phyloP scores from a whole-genome alignment of 2,888 invertebrate genomes.

The Melipona beecheii region DNA sequence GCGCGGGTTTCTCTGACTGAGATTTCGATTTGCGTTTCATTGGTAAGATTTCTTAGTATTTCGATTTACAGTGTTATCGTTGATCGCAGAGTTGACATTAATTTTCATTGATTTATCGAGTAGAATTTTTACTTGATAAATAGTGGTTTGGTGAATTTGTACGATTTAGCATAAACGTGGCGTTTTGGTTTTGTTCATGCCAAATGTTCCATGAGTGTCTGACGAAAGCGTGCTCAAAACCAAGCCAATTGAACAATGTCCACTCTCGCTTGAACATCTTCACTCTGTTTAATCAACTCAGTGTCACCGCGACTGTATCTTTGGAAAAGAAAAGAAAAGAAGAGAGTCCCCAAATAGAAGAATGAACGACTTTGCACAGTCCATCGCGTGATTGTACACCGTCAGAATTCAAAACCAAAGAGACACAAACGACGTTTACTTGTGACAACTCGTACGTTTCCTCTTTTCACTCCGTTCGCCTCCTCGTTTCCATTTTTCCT shows the following conservation, averaged over 20 bases:
- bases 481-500: neutral
- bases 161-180: neutral
- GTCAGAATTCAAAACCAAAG: slow-evolving; percentile 29
- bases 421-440: slow-evolving; percentile 40
- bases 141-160: neutral
- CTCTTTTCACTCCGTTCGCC: neutral
- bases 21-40: neutral
- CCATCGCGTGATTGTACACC: slow-evolving; percentile 12
- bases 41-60: neutral
- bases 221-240: slow-evolving; percentile 24
- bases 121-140: neutral
- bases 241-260: slow-evolving; percentile 18
- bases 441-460: slow-evolving; percentile 9
- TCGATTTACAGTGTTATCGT: neutral
- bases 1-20: neutral
- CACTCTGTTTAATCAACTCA: slow-evolving; percentile 14
- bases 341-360: neutral
- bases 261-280: slow-evolving; percentile 5
- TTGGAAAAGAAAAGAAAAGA: neutral
- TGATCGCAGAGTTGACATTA: neutral
- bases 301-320: neutral
- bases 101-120: neutral
- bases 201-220: neutral
- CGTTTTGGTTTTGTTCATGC: neutral
- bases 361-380: neutral